phyloP scores from a whole-genome alignment of 2,888 invertebrate genomes.

The Taphrorychus bicolor region DNA sequence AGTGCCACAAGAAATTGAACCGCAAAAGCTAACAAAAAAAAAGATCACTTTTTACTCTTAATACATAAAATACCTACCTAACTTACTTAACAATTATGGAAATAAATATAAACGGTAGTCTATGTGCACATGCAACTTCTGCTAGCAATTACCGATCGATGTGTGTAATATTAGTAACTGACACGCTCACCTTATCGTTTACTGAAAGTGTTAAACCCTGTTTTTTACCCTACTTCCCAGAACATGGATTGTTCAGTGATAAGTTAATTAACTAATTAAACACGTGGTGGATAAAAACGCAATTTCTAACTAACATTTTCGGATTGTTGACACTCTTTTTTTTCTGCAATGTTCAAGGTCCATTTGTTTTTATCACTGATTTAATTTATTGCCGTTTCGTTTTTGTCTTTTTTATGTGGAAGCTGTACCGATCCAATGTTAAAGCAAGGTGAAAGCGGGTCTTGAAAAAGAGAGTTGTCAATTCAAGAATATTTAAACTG shows the following conservation, averaged over 20 bases:
- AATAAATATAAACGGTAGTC: no score
- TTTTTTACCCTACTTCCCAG: constrained; percentile 9
- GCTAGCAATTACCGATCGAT: neutral
- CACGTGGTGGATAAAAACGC: constrained; percentile 2
- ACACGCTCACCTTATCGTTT: constrained; percentile 7
- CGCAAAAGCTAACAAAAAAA: no score
- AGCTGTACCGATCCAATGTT: neutral
- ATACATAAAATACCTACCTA: no score
- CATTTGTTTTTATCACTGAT: neutral
- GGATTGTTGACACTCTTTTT: neutral
- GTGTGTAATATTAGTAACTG: neutral
- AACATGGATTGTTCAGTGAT: constrained; percentile 8
- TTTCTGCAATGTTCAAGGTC: neutral
- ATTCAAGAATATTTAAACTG: neutral
- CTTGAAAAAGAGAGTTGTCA: neutral
- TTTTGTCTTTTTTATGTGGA: neutral
- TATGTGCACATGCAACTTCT: neutral
- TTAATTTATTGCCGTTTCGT: neutral
- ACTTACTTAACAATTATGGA: no score
- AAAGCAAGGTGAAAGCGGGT: neutral
- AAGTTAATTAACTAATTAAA: constrained; percentile 18
- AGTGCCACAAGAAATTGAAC: no score
- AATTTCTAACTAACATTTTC: neutral
- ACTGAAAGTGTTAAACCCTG: constrained; percentile 19
- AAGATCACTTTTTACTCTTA: no score